These are phyloP conservation scores for Pinna nobilis DNA, from an alignment of 1,140 invertebrate genomes.

Conservation along the genomic window DNA sequence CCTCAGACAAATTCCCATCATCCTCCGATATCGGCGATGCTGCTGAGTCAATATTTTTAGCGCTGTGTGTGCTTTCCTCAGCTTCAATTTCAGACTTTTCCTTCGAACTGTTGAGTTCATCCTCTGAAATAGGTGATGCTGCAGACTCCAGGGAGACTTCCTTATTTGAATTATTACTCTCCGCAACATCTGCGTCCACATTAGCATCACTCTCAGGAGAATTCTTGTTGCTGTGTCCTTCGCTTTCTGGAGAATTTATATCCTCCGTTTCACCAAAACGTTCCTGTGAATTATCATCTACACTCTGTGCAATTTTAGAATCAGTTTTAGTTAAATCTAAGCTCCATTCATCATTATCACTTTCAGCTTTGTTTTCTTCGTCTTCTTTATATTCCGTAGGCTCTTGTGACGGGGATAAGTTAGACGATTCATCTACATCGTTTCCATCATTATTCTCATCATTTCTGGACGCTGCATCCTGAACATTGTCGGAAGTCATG, in stretches of 20 bases:
- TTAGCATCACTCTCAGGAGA: not conserved
- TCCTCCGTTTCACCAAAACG: constrained; percentile 27
- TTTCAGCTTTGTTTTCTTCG: constrained; percentile 4
- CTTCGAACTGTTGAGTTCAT: no score
- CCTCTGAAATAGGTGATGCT: no score
- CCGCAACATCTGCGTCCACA: not conserved
- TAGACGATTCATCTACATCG: constrained; percentile 6
- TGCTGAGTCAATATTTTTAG: constrained; percentile 18
- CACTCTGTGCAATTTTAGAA: constrained; percentile 5
- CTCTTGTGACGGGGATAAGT: not conserved
- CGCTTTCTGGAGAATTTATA: constrained; percentile 42
- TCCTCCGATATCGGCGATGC: constrained; percentile 51
- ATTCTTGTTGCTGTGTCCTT: not conserved
- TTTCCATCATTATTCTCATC: constrained; percentile 12
- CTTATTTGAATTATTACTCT: not conserved
- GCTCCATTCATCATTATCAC: constrained; percentile 1
- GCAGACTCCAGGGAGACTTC: not conserved
- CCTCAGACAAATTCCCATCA: constrained; percentile 32
- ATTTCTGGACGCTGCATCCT: not conserved
- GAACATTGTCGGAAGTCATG: no score
- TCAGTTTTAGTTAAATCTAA: constrained; percentile 8
- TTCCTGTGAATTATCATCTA: no score
- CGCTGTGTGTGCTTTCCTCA: no score
- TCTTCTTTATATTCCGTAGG: constrained; percentile 13
- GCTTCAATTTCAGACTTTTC: no score